Conservation (phyloP, 2,113 vertebrate genomes). For the Scytalopus superciliaris region DNA sequence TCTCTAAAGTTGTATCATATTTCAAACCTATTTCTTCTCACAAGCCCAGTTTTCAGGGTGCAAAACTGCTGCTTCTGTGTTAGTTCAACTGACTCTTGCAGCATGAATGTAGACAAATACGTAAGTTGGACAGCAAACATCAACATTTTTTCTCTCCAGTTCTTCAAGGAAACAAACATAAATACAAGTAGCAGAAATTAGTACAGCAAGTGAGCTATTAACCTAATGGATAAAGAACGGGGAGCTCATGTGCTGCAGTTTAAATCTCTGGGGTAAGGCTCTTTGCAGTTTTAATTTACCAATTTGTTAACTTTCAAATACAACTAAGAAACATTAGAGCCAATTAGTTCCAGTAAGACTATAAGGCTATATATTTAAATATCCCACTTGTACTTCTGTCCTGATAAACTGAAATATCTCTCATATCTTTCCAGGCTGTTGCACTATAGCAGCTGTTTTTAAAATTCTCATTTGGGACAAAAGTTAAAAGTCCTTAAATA, state of each 20-base stretch:
- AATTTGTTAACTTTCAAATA: conserved; percentile 60
- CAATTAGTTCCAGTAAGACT: conserved; percentile 58
- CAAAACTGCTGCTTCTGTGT: background rate
- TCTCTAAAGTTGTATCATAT: background rate
- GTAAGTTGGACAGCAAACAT: background rate
- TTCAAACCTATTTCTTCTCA: background rate
- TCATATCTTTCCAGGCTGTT: conserved; percentile 53
- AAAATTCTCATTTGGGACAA: conserved; percentile 62
- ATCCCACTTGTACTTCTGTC: conserved; percentile 24
- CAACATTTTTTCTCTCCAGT: background rate
- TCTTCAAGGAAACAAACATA: background rate
- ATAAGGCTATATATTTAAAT: conserved; percentile 51
- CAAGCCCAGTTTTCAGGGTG: background rate
- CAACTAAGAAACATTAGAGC: conserved; percentile 39
- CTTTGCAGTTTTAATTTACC: conserved; percentile 36
- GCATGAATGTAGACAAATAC: background rate
- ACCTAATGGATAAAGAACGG: background rate
- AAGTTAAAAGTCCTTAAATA: conserved; percentile 69
- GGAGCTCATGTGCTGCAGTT: background rate
- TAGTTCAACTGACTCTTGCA: background rate
- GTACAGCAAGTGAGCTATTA: conserved; percentile 1
- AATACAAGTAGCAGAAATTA: background rate
- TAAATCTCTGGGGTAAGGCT: conserved; percentile 26
- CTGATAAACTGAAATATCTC: conserved; percentile 48
- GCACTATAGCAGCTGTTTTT: conserved; percentile 50